Evolutionary conservation across 2,113 vertebrate species (phyloP), one percentile per base, ranked within the genome.

Genomic region (Solenodon paradoxus): DNA sequence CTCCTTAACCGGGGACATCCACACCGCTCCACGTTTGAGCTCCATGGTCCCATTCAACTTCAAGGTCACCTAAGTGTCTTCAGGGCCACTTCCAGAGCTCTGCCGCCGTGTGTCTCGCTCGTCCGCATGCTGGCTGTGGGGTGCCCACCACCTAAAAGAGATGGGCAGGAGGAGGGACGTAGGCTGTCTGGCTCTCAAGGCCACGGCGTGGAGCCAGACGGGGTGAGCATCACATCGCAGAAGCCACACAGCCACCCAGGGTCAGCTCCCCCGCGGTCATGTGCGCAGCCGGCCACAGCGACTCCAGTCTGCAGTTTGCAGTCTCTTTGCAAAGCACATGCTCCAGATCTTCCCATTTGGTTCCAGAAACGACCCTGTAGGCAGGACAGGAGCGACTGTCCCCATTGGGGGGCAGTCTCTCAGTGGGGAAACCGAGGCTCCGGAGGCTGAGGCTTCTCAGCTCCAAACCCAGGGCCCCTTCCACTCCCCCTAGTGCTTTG

Each of bases 401-500:
- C 40, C 74, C 64, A 61, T 28, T 63, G 38, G 63, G 77, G n/a
- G n/a, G n/a, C n/a, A n/a, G n/a, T n/a, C n/a, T n/a, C n/a, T n/a
- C 66, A 85, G 94, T 79, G 57, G 74, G 49, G 20, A 96, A 40
- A 45, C 66, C 51, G 68, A 92, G 79, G 45, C 45, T 51, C 63
- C 0, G 42, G 80, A 47, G 28, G 35, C 20, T 1, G 1, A 69
- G 22, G 72, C 47, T 66, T 49, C 63, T 55, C 24, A 17, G 22
- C 78, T 20, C 47, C 53, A 22, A 90, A 38, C 32, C 45, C 71
- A 28, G 64, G 51, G 30, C 47, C 51, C 64, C 82, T 38, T 61
- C 66, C 45, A n/a, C 7, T 9, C 22, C 20, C 47, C 51, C 1
- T 1, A 0, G 9, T 4, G 24, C 85, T 79, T 40, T 40, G 30